phyloP scores from a whole-genome alignment of 2,888 invertebrate genomes.

The Macrophya annulata region DNA sequence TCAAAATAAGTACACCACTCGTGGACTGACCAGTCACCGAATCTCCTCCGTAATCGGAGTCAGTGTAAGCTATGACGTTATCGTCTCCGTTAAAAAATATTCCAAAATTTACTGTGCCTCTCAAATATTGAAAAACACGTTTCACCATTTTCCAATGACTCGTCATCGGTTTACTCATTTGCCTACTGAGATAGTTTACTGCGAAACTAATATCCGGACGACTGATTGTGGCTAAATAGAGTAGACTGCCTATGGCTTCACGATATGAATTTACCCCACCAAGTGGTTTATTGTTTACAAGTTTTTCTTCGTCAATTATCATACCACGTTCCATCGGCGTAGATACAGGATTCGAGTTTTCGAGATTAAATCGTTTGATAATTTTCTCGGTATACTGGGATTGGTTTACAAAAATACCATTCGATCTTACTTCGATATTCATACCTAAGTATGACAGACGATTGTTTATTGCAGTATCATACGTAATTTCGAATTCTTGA shows the following conservation, averaged over 20 bases:
- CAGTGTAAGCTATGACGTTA: conserved; percentile 60
- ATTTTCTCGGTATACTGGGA: conserved; percentile 65
- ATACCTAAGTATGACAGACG: conserved; percentile 64
- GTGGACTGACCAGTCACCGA: conserved; percentile 63
- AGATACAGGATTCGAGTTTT: conserved; percentile 58
- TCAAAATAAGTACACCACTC: conserved; percentile 65
- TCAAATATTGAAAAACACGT: conserved; percentile 62
- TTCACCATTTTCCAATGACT: conserved; percentile 64
- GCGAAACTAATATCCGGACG: conserved; percentile 68
- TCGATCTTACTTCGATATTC: conserved; percentile 63
- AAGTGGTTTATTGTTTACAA: conserved; percentile 62
- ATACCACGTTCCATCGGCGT: conserved; percentile 69
- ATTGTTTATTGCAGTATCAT: conserved; percentile 44
- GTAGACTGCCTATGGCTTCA: conserved; percentile 64
- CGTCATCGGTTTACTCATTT: conserved; percentile 60
- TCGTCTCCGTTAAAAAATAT: conserved; percentile 65
- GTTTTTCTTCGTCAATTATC: conserved; percentile 62
- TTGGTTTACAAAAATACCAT: conserved; percentile 68
- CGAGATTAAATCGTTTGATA: conserved; percentile 60
- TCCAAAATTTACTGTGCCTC: conserved; percentile 62
- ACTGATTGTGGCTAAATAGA: conserved; percentile 65
- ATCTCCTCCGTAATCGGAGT: conserved; percentile 65
- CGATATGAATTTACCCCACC: conserved; percentile 56
- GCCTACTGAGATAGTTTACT: conserved; percentile 66
- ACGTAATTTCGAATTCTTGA: conserved; percentile 62